Base-by-base conservation (phyloP, 2,113 vertebrate species). In the Malurus cyaneus region DNA sequence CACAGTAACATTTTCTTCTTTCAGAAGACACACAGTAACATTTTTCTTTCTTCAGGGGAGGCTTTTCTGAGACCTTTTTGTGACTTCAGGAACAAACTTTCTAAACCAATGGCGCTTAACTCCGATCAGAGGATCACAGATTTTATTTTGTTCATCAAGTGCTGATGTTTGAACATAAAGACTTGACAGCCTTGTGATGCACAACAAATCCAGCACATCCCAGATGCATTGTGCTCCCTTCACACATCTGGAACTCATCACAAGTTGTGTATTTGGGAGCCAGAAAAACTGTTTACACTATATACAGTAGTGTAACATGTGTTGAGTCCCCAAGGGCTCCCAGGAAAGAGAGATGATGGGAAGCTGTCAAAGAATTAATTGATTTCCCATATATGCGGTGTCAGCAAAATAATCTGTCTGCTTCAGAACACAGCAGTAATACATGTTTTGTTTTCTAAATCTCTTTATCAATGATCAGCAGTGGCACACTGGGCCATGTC, bases 141-240 rank as follows among this genome's bases (percentile, higher is more conserved):
- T 41, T 53, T 86, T 46, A 57, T 74, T 50, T 32, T 70, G 31
- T 34, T 62, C 52, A 34, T 50, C 72, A 83, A 80, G 42, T 7
- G 50, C 56, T 73, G 34, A 65, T 0, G 0, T 56, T 73, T 69
- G 46, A 7, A 57, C 1, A 0, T 14, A 69, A 82, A 67, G 41
- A 61, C 83, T 34, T 56, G 32, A 39, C 13, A 66, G 21, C 28
- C 36, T 46, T 64, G 36, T 50, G 15, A 78, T 0, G 3, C 54
- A 29, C 34, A 92, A 42, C 14, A 32, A 11, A 59, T 47, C 29
- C 78, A 85, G 36, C 34, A 39, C 44, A 79, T 81, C 49, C 29
- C 57, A 78, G 47, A 81, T 70, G 42, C 34, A 47, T 3, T 42
- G 23, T 11, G 18, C 14, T 83, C 50, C 39, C 18, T 42, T 80